Evolutionary conservation across 2,888 invertebrate genomes (phyloP).

Genomic region (Ophion costatus): DNA sequence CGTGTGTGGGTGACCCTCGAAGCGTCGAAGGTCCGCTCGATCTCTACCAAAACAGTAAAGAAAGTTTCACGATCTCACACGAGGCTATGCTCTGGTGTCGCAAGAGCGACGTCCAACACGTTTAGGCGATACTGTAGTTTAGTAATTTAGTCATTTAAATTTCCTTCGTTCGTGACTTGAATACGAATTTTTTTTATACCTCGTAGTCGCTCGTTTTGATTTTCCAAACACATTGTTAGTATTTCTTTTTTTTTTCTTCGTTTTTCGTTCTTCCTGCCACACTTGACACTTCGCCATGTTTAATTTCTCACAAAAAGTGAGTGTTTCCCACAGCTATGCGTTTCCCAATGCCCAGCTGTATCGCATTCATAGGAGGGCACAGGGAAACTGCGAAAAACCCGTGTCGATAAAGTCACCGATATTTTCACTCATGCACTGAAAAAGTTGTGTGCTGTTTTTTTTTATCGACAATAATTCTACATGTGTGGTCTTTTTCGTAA

Average conservation of each 20-base stretch:
- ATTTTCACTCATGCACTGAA: no score
- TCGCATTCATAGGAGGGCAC: not conserved
- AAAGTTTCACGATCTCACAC: conserved; percentile 54
- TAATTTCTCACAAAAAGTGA: not conserved
- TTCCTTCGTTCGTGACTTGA: conserved; percentile 11
- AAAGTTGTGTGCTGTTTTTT: no score
- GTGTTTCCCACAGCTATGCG: no score
- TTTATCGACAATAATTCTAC: no score
- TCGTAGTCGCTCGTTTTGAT: not conserved
- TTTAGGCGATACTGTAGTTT: not conserved
- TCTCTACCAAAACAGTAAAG: conserved; percentile 2
- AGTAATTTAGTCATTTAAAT: conserved; percentile 40
- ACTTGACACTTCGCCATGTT: not conserved
- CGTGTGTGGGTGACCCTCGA: not conserved
- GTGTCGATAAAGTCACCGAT: not conserved
- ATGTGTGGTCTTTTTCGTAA: no score
- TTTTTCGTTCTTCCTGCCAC: no score
- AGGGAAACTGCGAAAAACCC: not conserved
- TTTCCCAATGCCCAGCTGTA: no score
- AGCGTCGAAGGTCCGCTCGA: not conserved
- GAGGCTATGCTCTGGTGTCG: conserved; percentile 50
- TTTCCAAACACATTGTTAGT: not conserved
- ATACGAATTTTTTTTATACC: conserved; percentile 1
- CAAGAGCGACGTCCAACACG: conserved; percentile 34
- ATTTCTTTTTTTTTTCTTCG: not conserved